phyloP scores from a whole-genome alignment of 2,888 invertebrate genomes.

The Lepidocyrtoides sp. region DNA sequence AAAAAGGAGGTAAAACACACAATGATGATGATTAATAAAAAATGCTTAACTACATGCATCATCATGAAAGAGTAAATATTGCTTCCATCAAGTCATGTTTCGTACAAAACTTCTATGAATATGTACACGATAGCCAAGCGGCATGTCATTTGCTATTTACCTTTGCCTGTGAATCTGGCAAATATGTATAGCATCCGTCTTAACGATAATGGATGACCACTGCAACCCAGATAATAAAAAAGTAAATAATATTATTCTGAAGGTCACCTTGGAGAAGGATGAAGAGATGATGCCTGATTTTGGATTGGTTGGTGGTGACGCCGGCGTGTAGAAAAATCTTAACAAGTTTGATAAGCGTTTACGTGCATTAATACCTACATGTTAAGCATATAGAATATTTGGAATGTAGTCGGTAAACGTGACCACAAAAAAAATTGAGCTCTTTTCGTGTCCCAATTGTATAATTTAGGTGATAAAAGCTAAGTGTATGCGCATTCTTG shows the following conservation, averaged over 20 bases:
- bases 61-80: neutral
- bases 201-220: neutral
- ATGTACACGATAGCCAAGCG: no score
- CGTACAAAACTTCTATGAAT: neutral
- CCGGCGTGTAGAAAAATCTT: neutral
- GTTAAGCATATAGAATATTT: no score
- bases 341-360: neutral
- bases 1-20: no score
- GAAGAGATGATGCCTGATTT: neutral
- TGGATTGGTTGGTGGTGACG: neutral
- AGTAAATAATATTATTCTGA: neutral
- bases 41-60: neutral
- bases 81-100: neutral
- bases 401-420: no score
- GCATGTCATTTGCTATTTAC: no score
- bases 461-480: no score
- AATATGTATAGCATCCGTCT: neutral
- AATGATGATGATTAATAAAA: neutral
- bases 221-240: neutral
- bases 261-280: conserved; percentile 1
- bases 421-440: no score
- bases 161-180: neutral
- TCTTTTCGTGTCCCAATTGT: no score
- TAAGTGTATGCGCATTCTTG: no score
- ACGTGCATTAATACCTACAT: no score